Evolutionary conservation across 2,888 invertebrate species (phyloP).

Genomic region (Standfussiana lucernea): DNA sequence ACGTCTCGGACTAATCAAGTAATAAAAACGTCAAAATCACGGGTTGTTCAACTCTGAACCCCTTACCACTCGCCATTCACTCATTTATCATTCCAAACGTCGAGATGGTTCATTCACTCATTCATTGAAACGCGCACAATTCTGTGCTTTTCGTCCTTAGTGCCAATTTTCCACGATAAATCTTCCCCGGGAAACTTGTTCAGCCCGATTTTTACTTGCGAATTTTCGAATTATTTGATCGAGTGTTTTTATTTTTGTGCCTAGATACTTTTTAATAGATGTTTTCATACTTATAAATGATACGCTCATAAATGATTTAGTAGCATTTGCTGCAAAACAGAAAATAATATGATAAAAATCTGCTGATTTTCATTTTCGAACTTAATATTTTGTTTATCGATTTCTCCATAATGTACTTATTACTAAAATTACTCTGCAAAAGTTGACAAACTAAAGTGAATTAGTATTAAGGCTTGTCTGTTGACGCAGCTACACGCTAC

Average conservation of each 20-base stretch:
- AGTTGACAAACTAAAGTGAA: neutral
- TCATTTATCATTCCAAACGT: slow-evolving; percentile 55
- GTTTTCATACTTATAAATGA: neutral
- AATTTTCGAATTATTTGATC: slow-evolving; percentile 22
- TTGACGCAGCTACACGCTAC: slow-evolving; percentile 1
- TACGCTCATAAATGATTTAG: neutral
- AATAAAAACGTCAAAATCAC: slow-evolving; percentile 42
- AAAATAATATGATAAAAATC: neutral
- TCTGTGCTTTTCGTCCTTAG: slow-evolving; percentile 36
- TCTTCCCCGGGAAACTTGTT: slow-evolving; percentile 31
- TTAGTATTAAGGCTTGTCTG: neutral
- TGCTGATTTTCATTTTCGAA: neutral
- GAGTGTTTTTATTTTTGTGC: slow-evolving; percentile 4
- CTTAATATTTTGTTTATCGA: neutral
- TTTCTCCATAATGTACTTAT: neutral
- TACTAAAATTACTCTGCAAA: neutral
- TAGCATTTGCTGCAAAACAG: neutral
- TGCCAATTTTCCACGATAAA: slow-evolving; percentile 43
- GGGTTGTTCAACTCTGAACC: slow-evolving; percentile 55
- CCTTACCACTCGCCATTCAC: slow-evolving; percentile 37
- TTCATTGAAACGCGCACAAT: slow-evolving; percentile 30
- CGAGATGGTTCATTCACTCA: slow-evolving; percentile 54
- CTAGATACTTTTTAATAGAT: neutral
- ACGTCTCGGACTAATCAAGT: slow-evolving; percentile 44
- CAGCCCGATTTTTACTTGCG: slow-evolving; percentile 29